Evolutionary conservation across 2,888 invertebrate species (phyloP), one percentile per base, ranked within the genome.

Genomic region (Lepetodrilus schrolli): DNA sequence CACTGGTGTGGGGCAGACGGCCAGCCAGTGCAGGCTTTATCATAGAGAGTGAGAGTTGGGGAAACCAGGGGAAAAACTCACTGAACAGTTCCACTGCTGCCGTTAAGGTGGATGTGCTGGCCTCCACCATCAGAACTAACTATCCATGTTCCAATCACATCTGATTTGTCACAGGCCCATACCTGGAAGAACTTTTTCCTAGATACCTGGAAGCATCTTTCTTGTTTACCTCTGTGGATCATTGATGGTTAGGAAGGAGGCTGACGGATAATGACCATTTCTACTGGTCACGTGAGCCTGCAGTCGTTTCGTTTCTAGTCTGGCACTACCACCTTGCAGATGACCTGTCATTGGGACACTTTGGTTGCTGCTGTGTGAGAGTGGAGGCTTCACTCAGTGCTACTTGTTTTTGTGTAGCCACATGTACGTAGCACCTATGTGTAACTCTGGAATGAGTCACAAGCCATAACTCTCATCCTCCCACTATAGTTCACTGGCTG

Each of bases 161-260:
- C 34, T 58, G 58, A 58, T 58, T 58, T 58, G 58, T 58, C 58
- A 58, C n/a, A n/a, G n/a, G n/a, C n/a, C n/a, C n/a, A n/a, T n/a
- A n/a, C n/a, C n/a, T n/a, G n/a, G n/a, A n/a, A n/a, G n/a, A n/a
- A n/a, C n/a, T n/a, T n/a, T n/a, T n/a, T n/a, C n/a, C n/a, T n/a
- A 43, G 8, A 4, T 17, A 17, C 43, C n/a, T 43, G 43, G 43
- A 43, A 17, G 13, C 17, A 17, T 17, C 43, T 43, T 17, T 43
- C 43, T 17, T 17, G n/a, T 43, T 43, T 43, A 43, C 43, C 43
- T 10, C 43, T 43, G 17, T 43, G 43, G 17, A 17, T 43, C n/a
- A 43, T 13, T 43, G n/a, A 43, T 13, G 43, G 43, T 17, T 43
- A 17, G 13, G 13, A 43, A 13, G 13, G 43, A 17, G 13, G 43